Evolutionary conservation across 2,113 vertebrate genomes (phyloP).

Genomic region (Arizona elegans): DNA sequence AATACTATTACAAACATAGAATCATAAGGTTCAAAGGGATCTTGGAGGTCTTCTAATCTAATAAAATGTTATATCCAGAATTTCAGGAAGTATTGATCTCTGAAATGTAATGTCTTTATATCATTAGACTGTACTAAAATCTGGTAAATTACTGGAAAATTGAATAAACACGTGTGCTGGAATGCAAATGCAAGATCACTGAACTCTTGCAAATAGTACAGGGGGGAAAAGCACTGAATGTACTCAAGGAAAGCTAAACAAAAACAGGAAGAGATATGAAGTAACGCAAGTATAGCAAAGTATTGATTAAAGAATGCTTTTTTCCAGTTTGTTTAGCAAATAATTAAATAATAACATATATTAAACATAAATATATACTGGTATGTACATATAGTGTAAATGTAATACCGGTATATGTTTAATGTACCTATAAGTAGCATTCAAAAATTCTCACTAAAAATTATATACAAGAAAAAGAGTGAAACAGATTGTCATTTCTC

Average conservation of each 20-base stretch:
- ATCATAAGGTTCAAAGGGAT: background rate
- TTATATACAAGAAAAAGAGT: background rate
- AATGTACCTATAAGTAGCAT: background rate
- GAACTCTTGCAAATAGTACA: slow-evolving; percentile 21
- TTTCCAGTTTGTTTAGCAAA: accelerated
- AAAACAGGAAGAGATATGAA: background rate
- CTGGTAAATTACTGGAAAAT: slow-evolving; percentile 56
- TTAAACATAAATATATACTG: background rate
- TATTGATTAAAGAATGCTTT: accelerated
- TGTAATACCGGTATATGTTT: background rate
- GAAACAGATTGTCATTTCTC: background rate
- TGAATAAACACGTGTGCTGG: slow-evolving; percentile 26
- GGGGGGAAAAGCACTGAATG: slow-evolving; percentile 5
- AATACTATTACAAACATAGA: background rate
- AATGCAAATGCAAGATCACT: background rate
- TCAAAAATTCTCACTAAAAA: background rate
- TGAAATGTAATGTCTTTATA: slow-evolving; percentile 57
- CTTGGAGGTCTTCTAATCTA: background rate
- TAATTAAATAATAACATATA: background rate
- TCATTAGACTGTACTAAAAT: slow-evolving; percentile 63
- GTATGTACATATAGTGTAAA: background rate
- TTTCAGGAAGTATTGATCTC: background rate
- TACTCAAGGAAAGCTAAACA: background rate
- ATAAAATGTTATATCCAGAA: background rate
- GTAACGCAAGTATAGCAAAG: accelerated